Percentiles rank a stretch among this genome's conserved stretches.
Evolutionary conservation across 2,797 vertebrate genomes (phyloP).

Genomic region (Sardinella longiceps): DNA sequence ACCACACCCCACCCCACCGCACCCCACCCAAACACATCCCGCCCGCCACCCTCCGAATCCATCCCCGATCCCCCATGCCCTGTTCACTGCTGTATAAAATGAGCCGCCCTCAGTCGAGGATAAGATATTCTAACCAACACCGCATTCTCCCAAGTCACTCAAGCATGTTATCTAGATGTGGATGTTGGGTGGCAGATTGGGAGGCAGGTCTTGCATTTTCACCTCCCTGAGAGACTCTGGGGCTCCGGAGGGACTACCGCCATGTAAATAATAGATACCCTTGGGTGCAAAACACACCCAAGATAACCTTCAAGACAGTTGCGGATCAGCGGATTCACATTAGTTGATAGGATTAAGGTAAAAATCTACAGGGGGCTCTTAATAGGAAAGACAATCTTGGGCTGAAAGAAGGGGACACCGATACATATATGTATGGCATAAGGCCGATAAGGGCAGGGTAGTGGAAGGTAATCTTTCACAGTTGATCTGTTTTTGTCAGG

Average conservation of each 20-base stretch:
- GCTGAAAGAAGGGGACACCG: slow-evolving; percentile 54
- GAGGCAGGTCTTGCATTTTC: slow-evolving; percentile 73
- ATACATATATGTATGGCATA: slow-evolving; percentile 65
- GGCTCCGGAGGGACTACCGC: slow-evolving; percentile 67
- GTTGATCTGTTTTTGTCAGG: slow-evolving; percentile 39
- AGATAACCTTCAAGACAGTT: slow-evolving; percentile 80
- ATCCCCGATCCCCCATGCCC: background rate
- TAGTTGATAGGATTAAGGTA: slow-evolving; percentile 81
- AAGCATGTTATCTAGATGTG: slow-evolving; percentile 74
- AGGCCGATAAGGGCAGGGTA: slow-evolving; percentile 64
- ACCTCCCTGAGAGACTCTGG: slow-evolving; percentile 68
- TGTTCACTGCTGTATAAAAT: slow-evolving; percentile 1
- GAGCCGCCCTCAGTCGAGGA: slow-evolving; percentile 35
- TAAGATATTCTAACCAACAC: slow-evolving; percentile 70
- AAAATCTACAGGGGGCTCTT: slow-evolving; percentile 77
- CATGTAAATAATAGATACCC: slow-evolving; percentile 79
- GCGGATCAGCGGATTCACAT: slow-evolving; percentile 78
- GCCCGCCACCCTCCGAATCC: slow-evolving; percentile 35
- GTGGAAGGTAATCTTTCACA: slow-evolving; percentile 61
- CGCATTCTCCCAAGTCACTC: slow-evolving; percentile 72
- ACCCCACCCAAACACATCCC: slow-evolving; percentile 51
- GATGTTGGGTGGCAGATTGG: slow-evolving; percentile 74
- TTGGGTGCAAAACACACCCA: slow-evolving; percentile 75
- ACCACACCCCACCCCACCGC: background rate
- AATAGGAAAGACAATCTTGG: slow-evolving; percentile 71